Evolutionary conservation across 2,113 vertebrate genomes (phyloP), one percentile per base, ranked within the genome.

Genomic region (Burhinus oedicnemus): DNA sequence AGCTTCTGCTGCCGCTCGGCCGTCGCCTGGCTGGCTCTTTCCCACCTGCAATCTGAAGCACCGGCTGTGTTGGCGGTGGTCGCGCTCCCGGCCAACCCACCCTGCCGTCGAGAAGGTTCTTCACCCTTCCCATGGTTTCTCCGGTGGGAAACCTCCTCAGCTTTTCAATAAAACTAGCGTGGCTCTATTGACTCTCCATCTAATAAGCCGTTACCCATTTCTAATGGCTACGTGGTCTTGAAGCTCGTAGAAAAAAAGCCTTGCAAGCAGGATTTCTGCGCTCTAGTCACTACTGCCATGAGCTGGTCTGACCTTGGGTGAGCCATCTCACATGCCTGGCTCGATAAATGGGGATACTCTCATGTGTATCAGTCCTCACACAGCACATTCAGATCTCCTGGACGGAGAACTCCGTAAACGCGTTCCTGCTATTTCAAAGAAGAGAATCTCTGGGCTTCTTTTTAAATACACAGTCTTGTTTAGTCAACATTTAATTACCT

Each of bases 1-100:
- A 99, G 98, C 97, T 99, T 99, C 34, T 98, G 98, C 97, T 99
- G 99, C 82, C 99, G 97, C 69, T 98, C 98, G 0, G 98, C 96
- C 8, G 99, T 99, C 10, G 98, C 98, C 97, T 99, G 98, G 81
- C 99, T 99, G 97, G 99, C 98, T 40, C 97, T 97, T 78, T 98
- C 98, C 99, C 99, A 99, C 82, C 98, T 98, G 55, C 98, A 98
- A 77, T 99, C 99, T 99, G 97, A 84, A 83, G 51, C 85, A 45
- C 27, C 57, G 81, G 83, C n/a, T n/a, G 65, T 8, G 88, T 94
- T 78, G 55, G 89, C 2, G 1, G 0, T 2, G 22, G 32, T 7
- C 4, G 1, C 7, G 29, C 62, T 54, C 55, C n/a, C 15, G 3
- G 19, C 25, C 60, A 40, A 23, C 77, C 36, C 74, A 65, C 2